phyloP scores from a whole-genome alignment of 1,140 invertebrate genomes.

The Drosophila melanica region DNA sequence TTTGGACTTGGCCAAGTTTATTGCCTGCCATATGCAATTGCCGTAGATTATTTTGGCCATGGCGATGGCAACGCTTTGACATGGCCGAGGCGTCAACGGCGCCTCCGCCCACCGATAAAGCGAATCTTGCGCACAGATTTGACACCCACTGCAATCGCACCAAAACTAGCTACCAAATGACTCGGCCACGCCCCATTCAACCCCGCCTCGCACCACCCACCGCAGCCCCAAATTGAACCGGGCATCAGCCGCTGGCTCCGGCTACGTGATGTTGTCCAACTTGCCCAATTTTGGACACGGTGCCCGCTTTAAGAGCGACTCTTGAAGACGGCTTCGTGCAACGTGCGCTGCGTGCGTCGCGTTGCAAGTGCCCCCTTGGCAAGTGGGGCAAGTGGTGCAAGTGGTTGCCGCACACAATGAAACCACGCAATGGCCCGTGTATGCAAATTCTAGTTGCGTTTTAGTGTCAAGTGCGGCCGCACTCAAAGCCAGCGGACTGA shows the following conservation, averaged over 20 bases:
- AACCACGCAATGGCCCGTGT: conserved; percentile 3
- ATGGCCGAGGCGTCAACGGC: conserved; percentile 59
- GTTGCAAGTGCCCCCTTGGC: conserved; percentile 23
- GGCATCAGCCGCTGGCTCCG: conserved; percentile 14
- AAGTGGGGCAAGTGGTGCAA: conserved; percentile 5
- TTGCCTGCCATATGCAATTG: conserved; percentile 80
- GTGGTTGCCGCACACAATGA: background rate
- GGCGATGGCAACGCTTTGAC: conserved; percentile 37
- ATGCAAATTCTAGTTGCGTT: conserved; percentile 43
- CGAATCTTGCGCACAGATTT: conserved; percentile 50
- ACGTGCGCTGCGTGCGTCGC: background rate
- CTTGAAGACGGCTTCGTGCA: conserved; percentile 31
- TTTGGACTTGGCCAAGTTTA: conserved; percentile 80
- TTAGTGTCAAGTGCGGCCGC: conserved; percentile 43
- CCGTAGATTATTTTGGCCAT: conserved; percentile 71
- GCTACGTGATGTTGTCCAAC: conserved; percentile 71
- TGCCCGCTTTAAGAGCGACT: conserved; percentile 17
- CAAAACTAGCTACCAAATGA: conserved; percentile 38
- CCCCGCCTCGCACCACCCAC: background rate
- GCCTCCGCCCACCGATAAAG: background rate
- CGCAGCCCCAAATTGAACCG: background rate
- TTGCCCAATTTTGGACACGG: conserved; percentile 71
- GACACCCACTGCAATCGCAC: conserved; percentile 41
- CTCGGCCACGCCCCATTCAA: background rate
- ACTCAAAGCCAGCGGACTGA: conserved; percentile 28